Percentiles rank a stretch among this genome's conserved stretches.
Conservation (phyloP, 2,888 invertebrate genomes). For the Galerucella nymphaeae region DNA sequence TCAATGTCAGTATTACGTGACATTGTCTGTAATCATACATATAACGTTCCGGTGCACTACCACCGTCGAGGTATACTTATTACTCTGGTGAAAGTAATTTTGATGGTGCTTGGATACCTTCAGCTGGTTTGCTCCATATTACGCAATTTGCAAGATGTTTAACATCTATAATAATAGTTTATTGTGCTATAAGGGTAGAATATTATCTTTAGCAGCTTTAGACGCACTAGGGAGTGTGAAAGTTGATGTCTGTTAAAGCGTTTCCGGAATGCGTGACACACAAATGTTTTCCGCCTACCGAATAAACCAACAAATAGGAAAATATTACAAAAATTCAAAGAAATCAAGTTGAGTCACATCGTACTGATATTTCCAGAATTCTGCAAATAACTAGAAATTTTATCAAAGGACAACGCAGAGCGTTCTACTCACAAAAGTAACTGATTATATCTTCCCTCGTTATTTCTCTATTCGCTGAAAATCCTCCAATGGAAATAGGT, state of each 20-base stretch:
- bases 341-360: too few species aligned
- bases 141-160: not conserved
- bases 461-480: constrained; percentile 1
- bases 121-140: not conserved
- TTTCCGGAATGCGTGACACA: too few species aligned
- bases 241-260: too few species aligned
- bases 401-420: not conserved
- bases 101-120: not conserved
- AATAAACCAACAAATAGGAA: too few species aligned
- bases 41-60: constrained; percentile 8
- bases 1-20: constrained; percentile 15
- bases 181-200: too few species aligned
- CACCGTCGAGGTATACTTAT: not conserved
- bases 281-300: too few species aligned
- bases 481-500: constrained; percentile 1
- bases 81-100: constrained; percentile 1
- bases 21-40: constrained; percentile 16
- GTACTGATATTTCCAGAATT: too few species aligned
- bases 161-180: not conserved
- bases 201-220: too few species aligned
- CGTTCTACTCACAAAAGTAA: not conserved
- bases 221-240: too few species aligned
- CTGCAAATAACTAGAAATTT: too few species aligned
- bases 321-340: too few species aligned
- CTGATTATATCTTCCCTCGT: constrained; percentile 12